Base-by-base conservation (phyloP, 2,888 invertebrate genomes). In the Busseola fusca region DNA sequence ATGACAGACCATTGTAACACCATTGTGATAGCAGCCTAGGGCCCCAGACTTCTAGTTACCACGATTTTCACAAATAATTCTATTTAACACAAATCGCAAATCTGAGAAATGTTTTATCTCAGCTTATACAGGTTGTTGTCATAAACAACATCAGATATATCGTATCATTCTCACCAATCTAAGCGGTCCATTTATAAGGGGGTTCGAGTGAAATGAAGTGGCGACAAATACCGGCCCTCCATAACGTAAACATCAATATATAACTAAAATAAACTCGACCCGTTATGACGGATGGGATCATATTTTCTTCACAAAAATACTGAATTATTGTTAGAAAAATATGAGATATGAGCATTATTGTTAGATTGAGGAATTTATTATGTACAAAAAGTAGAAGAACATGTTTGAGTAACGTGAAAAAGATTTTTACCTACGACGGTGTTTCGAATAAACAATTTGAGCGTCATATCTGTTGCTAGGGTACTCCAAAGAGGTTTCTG, bases 241-340 rank as follows among this genome's bases (percentile, higher is more conserved):
- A 74, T 73, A 78, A 72, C 70, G 84, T 62, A 83, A 80, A 83
- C 74, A 83, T 74, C 84, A 74, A 84, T 82, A 83, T 58, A 84
- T 76, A 84, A 72, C 68, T 66, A 82, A 84, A 84, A 84, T 82
- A 82, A 82, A 81, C 83, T 72, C 66, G 63, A 40, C 76, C 60
- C 76, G 56, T 42, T 62, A 69, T 72, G 80, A 83, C 80, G 71
- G 81, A 81, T 83, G 81, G 62, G 80, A 72, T 40, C 56, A 66
- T 72, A 68, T 76, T 81, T 81, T 78, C 66, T 70, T 80, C 65
- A 84, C 69, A 70, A 70, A 84, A 74, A 82, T 82, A 78, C 57
- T 75, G 70, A 69, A 80, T 72, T 69, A 79, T 82, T 81, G 65
- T 66, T 30, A 75, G 48, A 64, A 80, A 80, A 75, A 80, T 80